A percentile compares a stretch with the other conserved stretches of the same genome.
Evolutionary conservation across 2,888 invertebrate species (phyloP).

Genomic region (Drosophila meridiana): DNA sequence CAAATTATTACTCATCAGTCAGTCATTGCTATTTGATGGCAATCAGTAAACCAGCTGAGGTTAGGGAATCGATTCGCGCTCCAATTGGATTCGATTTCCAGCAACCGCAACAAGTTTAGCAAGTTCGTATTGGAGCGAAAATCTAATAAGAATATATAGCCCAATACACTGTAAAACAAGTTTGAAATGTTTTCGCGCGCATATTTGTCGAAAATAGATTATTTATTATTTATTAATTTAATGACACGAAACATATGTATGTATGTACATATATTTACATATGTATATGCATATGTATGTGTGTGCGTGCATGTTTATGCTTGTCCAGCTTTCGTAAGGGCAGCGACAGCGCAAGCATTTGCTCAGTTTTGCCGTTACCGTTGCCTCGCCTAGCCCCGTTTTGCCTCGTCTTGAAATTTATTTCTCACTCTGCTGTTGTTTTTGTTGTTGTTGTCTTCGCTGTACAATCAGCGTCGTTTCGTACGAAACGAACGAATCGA

Average conservation of each 20-base stretch:
- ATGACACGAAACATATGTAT: neutral
- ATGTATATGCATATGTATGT: neutral
- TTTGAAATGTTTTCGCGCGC: neutral
- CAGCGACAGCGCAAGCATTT: conserved; percentile 42
- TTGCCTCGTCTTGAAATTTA: conserved; percentile 58
- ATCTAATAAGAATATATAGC: neutral
- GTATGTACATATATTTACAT: neutral
- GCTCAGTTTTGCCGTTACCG: conserved; percentile 32
- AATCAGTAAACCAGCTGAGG: neutral
- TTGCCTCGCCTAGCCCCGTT: conserved; percentile 19
- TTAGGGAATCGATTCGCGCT: neutral
- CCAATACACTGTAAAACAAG: neutral
- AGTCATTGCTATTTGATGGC: neutral
- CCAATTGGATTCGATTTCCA: conserved; percentile 5
- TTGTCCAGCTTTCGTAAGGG: conserved; percentile 23
- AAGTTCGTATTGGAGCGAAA: neutral
- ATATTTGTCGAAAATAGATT: neutral
- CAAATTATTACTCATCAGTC: neutral
- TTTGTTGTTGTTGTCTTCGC: conserved; percentile 25
- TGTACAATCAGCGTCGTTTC: conserved; percentile 74
- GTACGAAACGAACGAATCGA: conserved; percentile 71
- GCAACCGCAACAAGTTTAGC: conserved; percentile 4
- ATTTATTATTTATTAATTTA: neutral
- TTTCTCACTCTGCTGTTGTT: conserved; percentile 39
- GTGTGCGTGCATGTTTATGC: conserved; percentile 6